phyloP scores from a whole-genome alignment of 2,797 vertebrate genomes.

The Lepidocolaptes lacrymiger region DNA sequence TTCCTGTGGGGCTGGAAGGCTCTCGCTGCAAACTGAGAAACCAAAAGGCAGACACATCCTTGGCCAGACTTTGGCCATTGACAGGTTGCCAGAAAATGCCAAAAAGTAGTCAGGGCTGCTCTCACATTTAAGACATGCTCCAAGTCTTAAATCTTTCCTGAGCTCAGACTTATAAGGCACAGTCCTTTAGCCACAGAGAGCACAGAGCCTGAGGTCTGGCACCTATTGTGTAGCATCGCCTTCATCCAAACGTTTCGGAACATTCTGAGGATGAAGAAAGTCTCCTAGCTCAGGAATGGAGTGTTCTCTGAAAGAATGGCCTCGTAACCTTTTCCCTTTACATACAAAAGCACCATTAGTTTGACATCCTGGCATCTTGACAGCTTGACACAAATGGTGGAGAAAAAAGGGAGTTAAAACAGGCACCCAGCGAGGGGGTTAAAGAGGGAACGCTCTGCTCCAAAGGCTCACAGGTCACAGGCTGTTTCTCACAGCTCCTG shows the following conservation, averaged over 20 bases:
- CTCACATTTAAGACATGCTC: neutral
- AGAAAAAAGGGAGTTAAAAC: neutral
- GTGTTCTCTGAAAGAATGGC: neutral
- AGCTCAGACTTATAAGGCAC: neutral
- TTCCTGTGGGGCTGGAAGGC: neutral
- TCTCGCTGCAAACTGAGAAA: neutral
- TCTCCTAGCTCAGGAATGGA: neutral
- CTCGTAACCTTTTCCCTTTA: constrained; percentile 4
- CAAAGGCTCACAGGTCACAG: neutral
- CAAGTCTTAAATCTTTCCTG: neutral
- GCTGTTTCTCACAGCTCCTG: neutral
- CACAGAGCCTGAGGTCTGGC: constrained; percentile 8
- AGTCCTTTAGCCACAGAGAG: neutral
- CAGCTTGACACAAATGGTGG: neutral
- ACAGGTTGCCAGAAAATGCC: constrained; percentile 6
- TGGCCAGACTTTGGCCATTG: constrained; percentile 15
- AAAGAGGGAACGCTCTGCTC: neutral
- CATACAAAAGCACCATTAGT: neutral
- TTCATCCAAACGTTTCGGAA: neutral
- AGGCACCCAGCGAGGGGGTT: neutral
- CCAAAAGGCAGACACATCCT: constrained; percentile 10
- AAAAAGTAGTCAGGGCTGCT: neutral
- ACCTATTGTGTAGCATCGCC: neutral
- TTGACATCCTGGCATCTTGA: constrained; percentile 17
- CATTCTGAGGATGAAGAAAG: neutral